Evolutionary conservation across 1,140 invertebrate species (phyloP), one percentile per base, ranked within the genome.

Genomic region (Mycetomoellerius zeteki): DNA sequence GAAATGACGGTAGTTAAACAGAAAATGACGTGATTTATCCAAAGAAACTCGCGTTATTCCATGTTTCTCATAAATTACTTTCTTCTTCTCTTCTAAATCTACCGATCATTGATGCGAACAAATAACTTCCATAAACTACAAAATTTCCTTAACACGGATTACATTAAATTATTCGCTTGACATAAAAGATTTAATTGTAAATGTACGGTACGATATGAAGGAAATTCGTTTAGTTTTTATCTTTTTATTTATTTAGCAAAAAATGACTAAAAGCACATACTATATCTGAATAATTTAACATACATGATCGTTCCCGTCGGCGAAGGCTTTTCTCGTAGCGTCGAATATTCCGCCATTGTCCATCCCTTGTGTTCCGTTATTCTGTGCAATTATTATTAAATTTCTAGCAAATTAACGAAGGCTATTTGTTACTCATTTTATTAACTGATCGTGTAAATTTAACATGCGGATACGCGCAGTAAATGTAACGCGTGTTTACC

Each of bases 391-490:
- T 19, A 64, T 75, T 58, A 85, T 78, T 77, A 85, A 52, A 85
- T 85, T 77, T 75, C 54, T 64, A 73, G 3, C 19, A 62, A 84
- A 84, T 84, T 84, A 84, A 84, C 37, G 69, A 62, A 47, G 27
- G 80, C 56, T 84, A 75, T 84, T 84, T 75, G 80, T 75, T 50
- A 73, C 24, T 84, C 80, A 84, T 75, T 84, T 84, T 60, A 75
- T 81, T 81, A 81, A 71, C 64, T 62, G 54, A 50, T 71, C 19
- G 21, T 84, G 58, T 73, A 84, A 82, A 84, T 62, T 84, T 27
- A 21, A 14, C 37, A 50, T 43, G 52, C 65, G 78, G 33, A 37
- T 54, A 21, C 21, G 33, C 37, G 33, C 54, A 24, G 24, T 47
- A n/a, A 60, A 75, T 75, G 69, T 84, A 84, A 62, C 69, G 54